Evolutionary conservation across 53 echinoderm and acorn worm species (phyloP), one percentile per base, ranked within the genome.

Genomic region (Echinarachnius parma): DNA sequence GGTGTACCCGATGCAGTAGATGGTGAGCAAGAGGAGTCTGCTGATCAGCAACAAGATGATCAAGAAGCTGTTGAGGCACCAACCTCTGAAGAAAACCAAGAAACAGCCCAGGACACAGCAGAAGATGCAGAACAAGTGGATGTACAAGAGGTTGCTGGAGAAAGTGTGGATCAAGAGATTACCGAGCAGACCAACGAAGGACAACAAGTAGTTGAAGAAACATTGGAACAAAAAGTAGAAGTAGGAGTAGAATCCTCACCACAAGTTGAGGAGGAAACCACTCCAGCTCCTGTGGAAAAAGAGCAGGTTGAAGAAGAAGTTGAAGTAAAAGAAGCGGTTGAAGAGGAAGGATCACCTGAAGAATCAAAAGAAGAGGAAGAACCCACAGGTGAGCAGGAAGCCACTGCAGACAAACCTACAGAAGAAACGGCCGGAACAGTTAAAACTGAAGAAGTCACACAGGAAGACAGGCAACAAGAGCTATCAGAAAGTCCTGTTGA

Each of bases 361-460:
- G 71, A 80, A 22, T 60, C 18, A 3, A 34, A 48, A 3, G 42
- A 67, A 27, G 53, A 62, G 25, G 82, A 81, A 42, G 63, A 54
- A 22, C 53, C 63, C 19, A 53, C 52, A 8, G 63, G 31, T 50
- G 53, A 46, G 3, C 46, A 50, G 25, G 78, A 63, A 13, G 78
- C 37, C n/a, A 31, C 18, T 1, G 75, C 44, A 9, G 75, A 75
- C 57, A 59, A 37, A n/a, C n/a, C n/a, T n/a, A n/a, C n/a, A n/a
- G n/a, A n/a, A n/a, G n/a, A n/a, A n/a, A n/a, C n/a, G n/a, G n/a
- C n/a, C n/a, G n/a, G n/a, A 30, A 46, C 47, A 16, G 65, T 46
- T 28, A 16, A 45, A 24, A 39, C 7, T 9, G 39, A 39, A 39
- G 39, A 39, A 39, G 39, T 39, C 13, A 39, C 39, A 39, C 7